Percentiles rank a stretch among this genome's conserved stretches.
These are phyloP conservation scores for Andricus quercusramuli DNA, from an alignment of 2,888 invertebrate genomes.

Conservation along the genomic window DNA sequence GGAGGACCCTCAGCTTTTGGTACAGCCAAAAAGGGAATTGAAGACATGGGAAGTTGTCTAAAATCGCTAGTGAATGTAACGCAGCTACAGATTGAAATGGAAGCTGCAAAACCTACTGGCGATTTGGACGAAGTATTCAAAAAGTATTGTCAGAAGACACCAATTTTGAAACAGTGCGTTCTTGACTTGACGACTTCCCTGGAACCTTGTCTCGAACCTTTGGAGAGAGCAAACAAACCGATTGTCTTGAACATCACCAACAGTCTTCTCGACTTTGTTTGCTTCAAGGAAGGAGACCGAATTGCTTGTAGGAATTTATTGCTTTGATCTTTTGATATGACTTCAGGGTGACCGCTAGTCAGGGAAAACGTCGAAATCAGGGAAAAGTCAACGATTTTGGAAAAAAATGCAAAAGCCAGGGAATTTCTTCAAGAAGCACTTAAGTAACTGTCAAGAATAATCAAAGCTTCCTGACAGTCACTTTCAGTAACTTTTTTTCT, in stretches of 20 bases:
- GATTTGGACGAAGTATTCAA: constrained; percentile 86
- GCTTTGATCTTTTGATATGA: background rate
- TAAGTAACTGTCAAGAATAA: too few species aligned
- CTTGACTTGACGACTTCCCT: constrained; percentile 81
- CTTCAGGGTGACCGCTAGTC: too few species aligned
- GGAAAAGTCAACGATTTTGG: too few species aligned
- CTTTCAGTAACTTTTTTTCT: too few species aligned
- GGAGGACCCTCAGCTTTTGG: constrained; percentile 81
- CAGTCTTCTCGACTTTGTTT: constrained; percentile 86
- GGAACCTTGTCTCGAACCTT: constrained; percentile 83
- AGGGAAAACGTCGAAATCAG: too few species aligned
- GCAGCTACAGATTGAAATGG: constrained; percentile 83
- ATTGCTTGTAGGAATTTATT: constrained; percentile 84
- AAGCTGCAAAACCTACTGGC: constrained; percentile 85
- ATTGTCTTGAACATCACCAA: constrained; percentile 85
- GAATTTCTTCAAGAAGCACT: too few species aligned
- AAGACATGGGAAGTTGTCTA: constrained; percentile 81
- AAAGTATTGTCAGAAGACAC: constrained; percentile 86
- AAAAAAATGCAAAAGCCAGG: too few species aligned
- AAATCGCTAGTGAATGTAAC: constrained; percentile 82
- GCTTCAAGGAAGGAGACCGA: constrained; percentile 90
- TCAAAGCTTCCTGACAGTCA: too few species aligned
- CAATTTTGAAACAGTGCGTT: constrained; percentile 83
- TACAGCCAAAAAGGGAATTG: constrained; percentile 79
- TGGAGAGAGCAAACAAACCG: constrained; percentile 83